Evolutionary conservation across 2,888 invertebrate species (phyloP).

Genomic region (Agonum fuliginosum): DNA sequence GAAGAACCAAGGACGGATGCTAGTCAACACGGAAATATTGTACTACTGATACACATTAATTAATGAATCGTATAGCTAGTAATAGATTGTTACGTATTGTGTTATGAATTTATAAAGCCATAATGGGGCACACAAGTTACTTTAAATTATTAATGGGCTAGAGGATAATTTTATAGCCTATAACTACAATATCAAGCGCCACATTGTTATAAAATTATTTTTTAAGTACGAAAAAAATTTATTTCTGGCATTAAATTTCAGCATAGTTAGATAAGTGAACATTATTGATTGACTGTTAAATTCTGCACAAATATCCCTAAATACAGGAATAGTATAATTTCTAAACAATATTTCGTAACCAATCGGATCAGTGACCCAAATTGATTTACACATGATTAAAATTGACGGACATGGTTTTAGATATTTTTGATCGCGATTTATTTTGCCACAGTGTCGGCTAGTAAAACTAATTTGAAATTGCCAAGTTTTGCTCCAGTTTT

Average conservation of each 20-base stretch:
- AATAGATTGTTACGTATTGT: conserved; percentile 20
- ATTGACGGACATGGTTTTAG: not conserved
- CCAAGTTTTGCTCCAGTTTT: not conserved
- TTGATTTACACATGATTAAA: not conserved
- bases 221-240: no score
- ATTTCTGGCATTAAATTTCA: no score
- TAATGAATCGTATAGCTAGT: conserved; percentile 16
- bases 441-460: not conserved
- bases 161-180: conserved; percentile 13
- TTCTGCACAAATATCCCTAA: no score
- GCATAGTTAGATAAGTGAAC: no score
- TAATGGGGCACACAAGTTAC: conserved; percentile 18
- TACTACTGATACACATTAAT: conserved; percentile 21
- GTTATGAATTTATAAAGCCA: conserved; percentile 15
- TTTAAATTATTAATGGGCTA: conserved; percentile 17
- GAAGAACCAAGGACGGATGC: not conserved
- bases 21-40: conserved; percentile 21
- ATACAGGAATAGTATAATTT: no score
- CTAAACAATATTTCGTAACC: no score
- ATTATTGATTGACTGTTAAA: no score
- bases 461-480: not conserved
- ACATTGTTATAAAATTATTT: not conserved
- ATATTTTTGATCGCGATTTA: not conserved
- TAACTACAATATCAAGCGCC: no score
- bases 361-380: not conserved